These are phyloP conservation scores for Heliocidaris erythrogramma DNA, from an alignment of 35 echinoderm and acorn worm genomes.

Conservation along the genomic window DNA sequence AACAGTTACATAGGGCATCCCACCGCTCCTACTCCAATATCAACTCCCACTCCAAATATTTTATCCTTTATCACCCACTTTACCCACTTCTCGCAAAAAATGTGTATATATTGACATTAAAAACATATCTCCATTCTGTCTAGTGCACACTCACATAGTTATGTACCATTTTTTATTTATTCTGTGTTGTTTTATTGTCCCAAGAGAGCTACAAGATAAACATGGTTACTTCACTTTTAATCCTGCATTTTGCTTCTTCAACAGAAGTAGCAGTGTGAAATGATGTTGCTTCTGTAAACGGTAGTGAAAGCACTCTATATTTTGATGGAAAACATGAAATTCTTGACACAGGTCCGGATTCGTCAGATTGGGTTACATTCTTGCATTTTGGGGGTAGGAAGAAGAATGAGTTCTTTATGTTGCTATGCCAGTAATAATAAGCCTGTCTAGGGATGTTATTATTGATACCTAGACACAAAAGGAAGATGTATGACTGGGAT, in stretches of 20 bases:
- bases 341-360: neutral
- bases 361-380: neutral
- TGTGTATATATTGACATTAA: slow-evolving; percentile 33
- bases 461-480: neutral
- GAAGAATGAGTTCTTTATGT: neutral
- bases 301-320: neutral
- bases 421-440: slow-evolving; percentile 1
- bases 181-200: neutral
- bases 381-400: neutral
- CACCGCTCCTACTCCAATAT: neutral
- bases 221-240: neutral
- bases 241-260: neutral
- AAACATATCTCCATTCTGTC: neutral
- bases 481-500: neutral
- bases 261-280: neutral
- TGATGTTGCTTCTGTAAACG: neutral
- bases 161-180: neutral
- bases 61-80: neutral
- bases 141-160: neutral
- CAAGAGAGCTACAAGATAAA: neutral
- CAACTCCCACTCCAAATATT: neutral
- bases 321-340: slow-evolving; percentile 5
- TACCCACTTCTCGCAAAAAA: neutral
- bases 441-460: neutral
- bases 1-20: neutral